phyloP scores from a whole-genome alignment of 1,140 invertebrate species.

The Acromyrmex charruanus region DNA sequence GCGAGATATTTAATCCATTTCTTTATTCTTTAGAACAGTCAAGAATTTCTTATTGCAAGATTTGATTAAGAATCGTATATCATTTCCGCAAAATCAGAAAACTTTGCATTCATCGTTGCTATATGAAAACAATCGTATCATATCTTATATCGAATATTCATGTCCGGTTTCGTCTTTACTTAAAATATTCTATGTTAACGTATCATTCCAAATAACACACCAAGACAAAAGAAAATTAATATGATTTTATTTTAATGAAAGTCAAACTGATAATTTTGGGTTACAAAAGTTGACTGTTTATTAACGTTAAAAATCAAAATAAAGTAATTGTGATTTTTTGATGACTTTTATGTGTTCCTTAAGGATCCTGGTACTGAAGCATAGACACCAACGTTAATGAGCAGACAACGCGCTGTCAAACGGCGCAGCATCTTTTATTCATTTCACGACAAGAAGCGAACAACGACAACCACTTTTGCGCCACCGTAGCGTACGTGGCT shows the following conservation, averaged over 20 bases:
- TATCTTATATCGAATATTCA: not conserved
- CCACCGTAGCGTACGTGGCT: slow-evolving; percentile 53
- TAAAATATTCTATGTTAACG: slow-evolving; percentile 49
- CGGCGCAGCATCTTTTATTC: slow-evolving; percentile 79
- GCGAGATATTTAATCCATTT: not conserved
- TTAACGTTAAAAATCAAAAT: no score
- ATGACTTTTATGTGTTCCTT: no score
- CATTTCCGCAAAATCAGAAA: not conserved
- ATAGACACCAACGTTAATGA: slow-evolving; percentile 73
- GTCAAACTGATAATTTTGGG: no score
- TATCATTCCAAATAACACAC: slow-evolving; percentile 7
- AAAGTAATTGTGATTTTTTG: no score
- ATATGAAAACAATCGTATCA: not conserved
- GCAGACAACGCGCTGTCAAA: slow-evolving; percentile 67
- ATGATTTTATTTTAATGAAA: no score
- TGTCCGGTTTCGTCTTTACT: slow-evolving; percentile 9
- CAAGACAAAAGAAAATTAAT: no score
- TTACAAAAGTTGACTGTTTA: no score
- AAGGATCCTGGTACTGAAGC: slow-evolving; percentile 38
- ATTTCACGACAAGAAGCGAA: slow-evolving; percentile 76
- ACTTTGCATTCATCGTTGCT: not conserved
- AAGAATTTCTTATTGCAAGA: not conserved
- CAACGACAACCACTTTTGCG: slow-evolving; percentile 71
- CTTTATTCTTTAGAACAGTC: not conserved
- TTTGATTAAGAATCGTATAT: not conserved